These are phyloP conservation scores for Muscidifurax raptorellus DNA, from an alignment of 1,140 invertebrate genomes.

Conservation along the genomic window DNA sequence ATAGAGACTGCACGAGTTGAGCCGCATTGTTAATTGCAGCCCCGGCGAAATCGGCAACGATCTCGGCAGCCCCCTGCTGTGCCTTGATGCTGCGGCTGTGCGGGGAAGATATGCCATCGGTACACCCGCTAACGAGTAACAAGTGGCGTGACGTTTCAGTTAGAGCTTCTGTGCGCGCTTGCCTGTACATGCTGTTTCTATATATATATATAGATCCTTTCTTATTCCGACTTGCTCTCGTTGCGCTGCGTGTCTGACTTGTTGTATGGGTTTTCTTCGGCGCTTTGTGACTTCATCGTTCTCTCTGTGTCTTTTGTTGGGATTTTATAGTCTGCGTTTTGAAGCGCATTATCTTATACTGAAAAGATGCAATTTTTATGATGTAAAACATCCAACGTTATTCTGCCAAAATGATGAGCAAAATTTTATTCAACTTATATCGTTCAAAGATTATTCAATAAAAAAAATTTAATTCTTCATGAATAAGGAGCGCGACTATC, in stretches of 20 bases:
- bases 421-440: too few relatives aligned
- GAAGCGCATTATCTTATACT: too few relatives aligned
- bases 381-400: too few relatives aligned
- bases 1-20: not conserved
- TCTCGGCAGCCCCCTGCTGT: conserved; percentile 2
- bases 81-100: too few relatives aligned
- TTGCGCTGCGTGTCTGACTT: not conserved
- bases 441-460: too few relatives aligned
- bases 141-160: conserved; percentile 1
- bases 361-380: too few relatives aligned
- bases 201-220: not conserved
- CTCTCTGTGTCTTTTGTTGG: too few relatives aligned
- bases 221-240: not conserved
- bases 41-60: not conserved
- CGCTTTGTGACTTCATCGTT: not conserved
- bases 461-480: too few relatives aligned
- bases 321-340: too few relatives aligned
- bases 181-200: not conserved
- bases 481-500: too few relatives aligned
- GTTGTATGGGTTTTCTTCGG: not conserved
- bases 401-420: too few relatives aligned
- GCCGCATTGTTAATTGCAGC: not conserved
- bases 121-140: conserved; percentile 1
- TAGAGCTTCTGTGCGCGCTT: not conserved
- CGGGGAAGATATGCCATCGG: not conserved